Evolutionary conservation across 53 echinoderm and acorn worm genomes (phyloP).

Genomic region (Zoroaster sp.): DNA sequence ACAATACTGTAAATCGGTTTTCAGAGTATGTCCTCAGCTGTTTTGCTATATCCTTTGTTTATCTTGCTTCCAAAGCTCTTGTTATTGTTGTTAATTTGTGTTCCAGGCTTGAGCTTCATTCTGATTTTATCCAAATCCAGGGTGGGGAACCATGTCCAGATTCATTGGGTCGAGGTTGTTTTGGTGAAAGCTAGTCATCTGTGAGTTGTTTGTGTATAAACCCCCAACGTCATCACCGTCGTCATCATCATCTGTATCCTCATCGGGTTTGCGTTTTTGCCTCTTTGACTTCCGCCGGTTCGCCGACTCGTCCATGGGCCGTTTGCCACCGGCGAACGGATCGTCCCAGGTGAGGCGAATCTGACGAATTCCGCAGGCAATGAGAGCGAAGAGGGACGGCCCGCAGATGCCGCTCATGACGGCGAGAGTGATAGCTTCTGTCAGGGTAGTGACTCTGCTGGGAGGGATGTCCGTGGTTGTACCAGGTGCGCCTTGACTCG

Average conservation of each 20-base stretch:
- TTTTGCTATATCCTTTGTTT: slow-evolving; percentile 12
- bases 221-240: background rate
- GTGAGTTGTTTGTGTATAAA: background rate
- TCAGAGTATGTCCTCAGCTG: slow-evolving; percentile 15
- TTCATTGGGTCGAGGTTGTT: slow-evolving; percentile 17
- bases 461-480: too few species aligned
- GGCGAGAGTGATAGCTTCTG: slow-evolving; percentile 5
- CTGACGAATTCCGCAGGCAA: slow-evolving; percentile 11
- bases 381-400: slow-evolving; percentile 6
- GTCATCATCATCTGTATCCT: background rate
- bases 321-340: slow-evolving; percentile 20
- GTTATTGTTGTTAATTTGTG: background rate
- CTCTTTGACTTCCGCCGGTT: background rate
- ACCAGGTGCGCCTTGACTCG: background rate
- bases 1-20: too few species aligned
- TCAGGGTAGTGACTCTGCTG: background rate
- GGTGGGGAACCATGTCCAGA: background rate
- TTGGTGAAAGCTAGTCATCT: background rate
- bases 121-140: too few species aligned
- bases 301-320: slow-evolving; percentile 25
- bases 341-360: slow-evolving; percentile 21
- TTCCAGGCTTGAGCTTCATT: background rate
- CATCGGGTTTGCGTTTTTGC: background rate
- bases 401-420: slow-evolving; percentile 28
- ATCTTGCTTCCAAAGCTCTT: too few species aligned